Conservation (phyloP, 2,888 invertebrate genomes). For the Ectropis crepuscularia region DNA sequence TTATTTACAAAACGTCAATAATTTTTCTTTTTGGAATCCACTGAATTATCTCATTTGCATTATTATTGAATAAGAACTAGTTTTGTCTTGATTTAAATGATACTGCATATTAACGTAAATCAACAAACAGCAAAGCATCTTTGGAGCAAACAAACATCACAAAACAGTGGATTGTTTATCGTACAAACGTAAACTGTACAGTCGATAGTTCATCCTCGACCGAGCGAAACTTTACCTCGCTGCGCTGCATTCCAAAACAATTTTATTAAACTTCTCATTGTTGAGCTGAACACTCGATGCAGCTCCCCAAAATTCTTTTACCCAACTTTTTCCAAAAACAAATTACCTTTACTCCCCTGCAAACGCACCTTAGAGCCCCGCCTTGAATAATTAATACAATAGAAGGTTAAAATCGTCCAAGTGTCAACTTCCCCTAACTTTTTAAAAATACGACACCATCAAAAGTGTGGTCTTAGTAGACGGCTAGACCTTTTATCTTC, state of each 20-base stretch:
- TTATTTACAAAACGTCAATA: too few species aligned
- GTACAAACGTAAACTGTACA: constrained; percentile 51
- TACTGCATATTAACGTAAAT: too few species aligned
- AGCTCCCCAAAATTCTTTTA: constrained; percentile 76
- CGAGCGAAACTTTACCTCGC: constrained; percentile 70
- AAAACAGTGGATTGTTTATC: constrained; percentile 40
- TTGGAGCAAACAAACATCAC: constrained; percentile 27
- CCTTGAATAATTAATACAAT: constrained; percentile 85
- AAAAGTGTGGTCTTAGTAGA: constrained; percentile 77
- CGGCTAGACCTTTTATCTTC: constrained; percentile 81
- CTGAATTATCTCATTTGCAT: too few species aligned
- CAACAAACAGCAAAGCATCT: not conserved
- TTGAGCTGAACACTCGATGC: constrained; percentile 61
- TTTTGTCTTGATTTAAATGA: too few species aligned
- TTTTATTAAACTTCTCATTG: constrained; percentile 79
- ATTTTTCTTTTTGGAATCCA: too few species aligned
- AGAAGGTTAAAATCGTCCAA: constrained; percentile 82
- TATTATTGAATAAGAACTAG: too few species aligned
- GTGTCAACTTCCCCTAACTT: constrained; percentile 83
- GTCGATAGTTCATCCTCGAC: constrained; percentile 67
- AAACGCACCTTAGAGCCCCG: constrained; percentile 79
- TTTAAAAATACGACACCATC: constrained; percentile 80
- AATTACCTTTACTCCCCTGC: constrained; percentile 76
- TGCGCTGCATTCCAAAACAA: constrained; percentile 77
- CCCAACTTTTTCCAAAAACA: constrained; percentile 71